A percentile compares a stretch with the other conserved stretches of the same genome.
These are phyloP conservation scores for Ectobius pallidus DNA, from an alignment of 2,888 invertebrate genomes.

Conservation along the genomic window DNA sequence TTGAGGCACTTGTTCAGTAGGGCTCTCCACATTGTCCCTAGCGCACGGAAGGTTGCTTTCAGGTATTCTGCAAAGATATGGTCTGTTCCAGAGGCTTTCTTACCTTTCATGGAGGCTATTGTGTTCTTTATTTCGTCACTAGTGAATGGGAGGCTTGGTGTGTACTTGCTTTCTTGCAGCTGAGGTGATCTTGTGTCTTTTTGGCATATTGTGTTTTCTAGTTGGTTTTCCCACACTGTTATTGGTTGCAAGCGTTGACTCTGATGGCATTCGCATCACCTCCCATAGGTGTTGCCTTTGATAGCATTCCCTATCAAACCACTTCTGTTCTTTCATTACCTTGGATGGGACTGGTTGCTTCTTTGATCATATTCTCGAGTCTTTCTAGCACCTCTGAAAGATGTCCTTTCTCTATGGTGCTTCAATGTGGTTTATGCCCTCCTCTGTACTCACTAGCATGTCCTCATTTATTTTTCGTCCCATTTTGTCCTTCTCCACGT, in stretches of 20 bases:
- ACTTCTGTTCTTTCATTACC: not conserved
- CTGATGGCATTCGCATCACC: not conserved
- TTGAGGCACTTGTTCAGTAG: not conserved
- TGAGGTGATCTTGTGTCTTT: not conserved
- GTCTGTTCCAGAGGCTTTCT: not conserved
- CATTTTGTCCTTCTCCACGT: not conserved
- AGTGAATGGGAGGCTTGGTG: too few species aligned
- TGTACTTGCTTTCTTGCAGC: not conserved
- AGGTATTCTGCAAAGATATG: not conserved
- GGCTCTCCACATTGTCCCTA: not conserved
- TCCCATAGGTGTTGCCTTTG: not conserved
- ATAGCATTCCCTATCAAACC: too few species aligned
- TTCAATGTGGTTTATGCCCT: not conserved
- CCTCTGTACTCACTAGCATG: not conserved
- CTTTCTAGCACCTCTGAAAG: not conserved
- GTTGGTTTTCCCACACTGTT: not conserved
- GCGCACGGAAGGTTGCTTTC: not conserved
- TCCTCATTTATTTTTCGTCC: not conserved
- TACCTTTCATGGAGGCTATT: not conserved
- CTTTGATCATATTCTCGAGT: not conserved
- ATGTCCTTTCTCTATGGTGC: not conserved
- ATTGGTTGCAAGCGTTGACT: not conserved
- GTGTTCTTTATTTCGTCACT: too few species aligned
- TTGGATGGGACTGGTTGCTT: not conserved
- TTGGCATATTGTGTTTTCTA: not conserved